Base-by-base conservation (phyloP, 2,888 invertebrate species). In the Mystacides longicornis region DNA sequence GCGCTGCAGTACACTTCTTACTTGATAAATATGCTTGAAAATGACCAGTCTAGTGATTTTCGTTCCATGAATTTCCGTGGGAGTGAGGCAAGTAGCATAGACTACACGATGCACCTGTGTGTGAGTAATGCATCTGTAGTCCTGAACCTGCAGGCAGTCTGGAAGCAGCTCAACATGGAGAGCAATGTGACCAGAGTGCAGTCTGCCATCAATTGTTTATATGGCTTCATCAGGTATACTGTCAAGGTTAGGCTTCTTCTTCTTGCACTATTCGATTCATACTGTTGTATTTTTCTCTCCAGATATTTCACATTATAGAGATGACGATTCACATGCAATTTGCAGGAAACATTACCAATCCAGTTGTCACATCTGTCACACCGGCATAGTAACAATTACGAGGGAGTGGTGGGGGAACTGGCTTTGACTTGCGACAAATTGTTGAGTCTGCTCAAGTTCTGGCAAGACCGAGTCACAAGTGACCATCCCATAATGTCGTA, bases 211-310 rank as follows among this genome's bases (percentile, higher is more conserved):
- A 74, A 76, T 57, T 77, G 77, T 56, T 65, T 77, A 63, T 77
- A 73, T 62, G 75, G 75, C 0, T 66, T 75, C 21, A 70, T 76
- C 3, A 75, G 75, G 58, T 74, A 77, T 68, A 66, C 74, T 49
- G 73, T 75, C 1, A 75, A 76, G 70, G 77, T 77, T 62, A 65
- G 67, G n/a, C n/a, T n/a, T n/a, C n/a, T n/a, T n/a, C n/a, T n/a
- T n/a, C n/a, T n/a, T n/a, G n/a, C n/a, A n/a, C n/a, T n/a, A n/a
- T n/a, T n/a, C n/a, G n/a, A n/a, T n/a, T n/a, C n/a, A n/a, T n/a
- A n/a, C n/a, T n/a, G n/a, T n/a, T n/a, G n/a, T n/a, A n/a, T n/a
- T n/a, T n/a, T n/a, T n/a, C n/a, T n/a, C n/a, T n/a, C n/a, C n/a
- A n/a, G n/a, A n/a, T n/a, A n/a, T n/a, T n/a, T n/a, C n/a, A n/a